Percentiles rank a stretch among this genome's conserved stretches.
phyloP scores from a whole-genome alignment of 2,888 invertebrate species.

The Palloptera scutellata region DNA sequence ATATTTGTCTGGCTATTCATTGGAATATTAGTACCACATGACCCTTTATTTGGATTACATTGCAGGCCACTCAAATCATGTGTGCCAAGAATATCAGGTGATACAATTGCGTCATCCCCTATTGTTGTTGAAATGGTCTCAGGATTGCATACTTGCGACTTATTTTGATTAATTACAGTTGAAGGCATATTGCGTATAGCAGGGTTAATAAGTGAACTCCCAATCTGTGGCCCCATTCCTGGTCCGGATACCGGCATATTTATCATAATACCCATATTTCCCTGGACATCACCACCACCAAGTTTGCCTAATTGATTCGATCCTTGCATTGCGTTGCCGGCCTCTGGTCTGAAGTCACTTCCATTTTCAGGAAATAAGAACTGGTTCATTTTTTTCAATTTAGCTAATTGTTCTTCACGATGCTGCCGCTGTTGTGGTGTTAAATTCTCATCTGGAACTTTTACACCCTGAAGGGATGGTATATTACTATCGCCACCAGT shows the following conservation, averaged over 20 bases:
- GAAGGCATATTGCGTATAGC: slow-evolving; percentile 45
- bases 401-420: slow-evolving; percentile 91
- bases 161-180: slow-evolving; percentile 36
- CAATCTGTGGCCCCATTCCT: slow-evolving; percentile 22
- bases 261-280: slow-evolving; percentile 30
- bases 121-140: slow-evolving; percentile 44
- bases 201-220: slow-evolving; percentile 37
- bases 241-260: slow-evolving; percentile 38
- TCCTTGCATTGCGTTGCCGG: slow-evolving; percentile 24
- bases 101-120: slow-evolving; percentile 53
- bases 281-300: slow-evolving; percentile 30
- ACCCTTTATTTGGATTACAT: slow-evolving; percentile 12
- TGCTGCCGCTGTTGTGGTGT: slow-evolving; percentile 96
- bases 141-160: slow-evolving; percentile 29
- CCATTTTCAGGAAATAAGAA: slow-evolving; percentile 86
- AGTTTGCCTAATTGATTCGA: slow-evolving; percentile 40
- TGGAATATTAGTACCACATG: slow-evolving; percentile 11
- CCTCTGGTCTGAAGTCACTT: slow-evolving; percentile 22
- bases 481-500: slow-evolving; percentile 61
- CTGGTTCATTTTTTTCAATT: slow-evolving; percentile 88
- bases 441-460: slow-evolving; percentile 94
- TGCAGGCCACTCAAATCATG: slow-evolving; percentile 28
- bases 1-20: slow-evolving; percentile 35
- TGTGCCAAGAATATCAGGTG: slow-evolving; percentile 43
- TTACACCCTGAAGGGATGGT: slow-evolving; percentile 77